phyloP scores from a whole-genome alignment of 2,888 invertebrate genomes.

The Melipona bicolor region DNA sequence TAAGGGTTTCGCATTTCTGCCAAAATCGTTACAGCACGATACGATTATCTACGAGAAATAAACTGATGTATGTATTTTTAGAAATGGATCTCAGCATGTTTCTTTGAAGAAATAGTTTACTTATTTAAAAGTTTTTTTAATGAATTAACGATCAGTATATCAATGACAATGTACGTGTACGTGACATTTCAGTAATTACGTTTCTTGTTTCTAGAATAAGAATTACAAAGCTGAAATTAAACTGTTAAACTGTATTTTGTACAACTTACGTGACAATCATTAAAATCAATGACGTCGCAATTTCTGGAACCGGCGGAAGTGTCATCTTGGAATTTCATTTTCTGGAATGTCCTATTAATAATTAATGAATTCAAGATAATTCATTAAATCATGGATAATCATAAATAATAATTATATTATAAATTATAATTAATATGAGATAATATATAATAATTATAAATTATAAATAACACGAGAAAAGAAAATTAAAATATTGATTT shows the following conservation, averaged over 20 bases:
- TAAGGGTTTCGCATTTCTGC: no score
- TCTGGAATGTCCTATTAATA: not conserved
- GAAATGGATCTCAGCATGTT: not conserved
- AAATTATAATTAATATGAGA: no score
- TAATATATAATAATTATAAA: not conserved
- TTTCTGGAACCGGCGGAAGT: not conserved
- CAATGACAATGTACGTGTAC: no score
- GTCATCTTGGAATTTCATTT: not conserved
- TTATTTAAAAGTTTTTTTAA: not conserved
- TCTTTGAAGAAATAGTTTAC: not conserved
- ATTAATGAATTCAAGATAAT: not conserved
- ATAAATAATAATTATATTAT: not conserved
- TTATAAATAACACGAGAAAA: not conserved
- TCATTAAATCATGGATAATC: not conserved
- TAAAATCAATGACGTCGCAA: not conserved
- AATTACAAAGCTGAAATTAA: not conserved
- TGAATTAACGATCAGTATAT: no score
- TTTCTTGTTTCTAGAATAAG: not conserved
- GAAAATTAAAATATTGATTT: not conserved
- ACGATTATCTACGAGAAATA: no score
- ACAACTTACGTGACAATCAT: not conserved
- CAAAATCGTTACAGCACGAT: no score
- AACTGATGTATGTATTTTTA: not conserved
- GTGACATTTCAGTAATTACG: not conserved
- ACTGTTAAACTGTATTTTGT: not conserved